Evolutionary conservation across 2,797 vertebrate genomes (phyloP).

Genomic region (Enteromius radiatus): DNA sequence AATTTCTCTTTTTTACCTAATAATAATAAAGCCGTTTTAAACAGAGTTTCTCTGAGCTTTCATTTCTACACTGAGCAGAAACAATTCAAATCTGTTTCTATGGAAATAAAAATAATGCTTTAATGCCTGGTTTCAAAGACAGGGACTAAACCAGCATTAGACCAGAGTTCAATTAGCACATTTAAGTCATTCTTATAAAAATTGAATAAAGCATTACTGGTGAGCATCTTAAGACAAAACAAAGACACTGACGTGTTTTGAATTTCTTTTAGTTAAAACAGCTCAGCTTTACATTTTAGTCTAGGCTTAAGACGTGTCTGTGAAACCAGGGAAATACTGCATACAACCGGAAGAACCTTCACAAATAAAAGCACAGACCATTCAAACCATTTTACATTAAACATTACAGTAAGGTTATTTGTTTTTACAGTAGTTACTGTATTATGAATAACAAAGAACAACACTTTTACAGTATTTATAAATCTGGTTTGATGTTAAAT

Average conservation of each 20-base stretch:
- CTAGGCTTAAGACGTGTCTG: too few species aligned
- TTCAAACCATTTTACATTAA: background rate
- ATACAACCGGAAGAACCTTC: background rate
- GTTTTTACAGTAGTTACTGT: background rate
- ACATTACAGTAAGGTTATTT: background rate
- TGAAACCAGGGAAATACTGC: too few species aligned
- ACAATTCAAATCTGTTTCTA: background rate
- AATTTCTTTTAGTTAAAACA: too few species aligned
- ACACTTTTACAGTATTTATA: background rate
- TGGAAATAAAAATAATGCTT: background rate
- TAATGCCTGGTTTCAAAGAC: too few species aligned
- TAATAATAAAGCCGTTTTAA: constrained; percentile 10
- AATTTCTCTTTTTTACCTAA: background rate
- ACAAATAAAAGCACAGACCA: background rate
- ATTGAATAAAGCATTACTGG: too few species aligned
- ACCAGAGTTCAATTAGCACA: too few species aligned
- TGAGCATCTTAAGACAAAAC: too few species aligned
- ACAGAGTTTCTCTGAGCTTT: background rate
- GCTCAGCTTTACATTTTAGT: too few species aligned
- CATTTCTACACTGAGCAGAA: background rate
- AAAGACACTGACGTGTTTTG: too few species aligned
- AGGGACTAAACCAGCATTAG: too few species aligned
- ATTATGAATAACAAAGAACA: background rate
- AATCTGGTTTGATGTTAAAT: background rate
- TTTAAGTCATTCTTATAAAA: too few species aligned